Evolutionary conservation across 1,140 invertebrate genomes (phyloP), one percentile per base, ranked within the genome.

Genomic region (Lepeophtheirus salmonis): DNA sequence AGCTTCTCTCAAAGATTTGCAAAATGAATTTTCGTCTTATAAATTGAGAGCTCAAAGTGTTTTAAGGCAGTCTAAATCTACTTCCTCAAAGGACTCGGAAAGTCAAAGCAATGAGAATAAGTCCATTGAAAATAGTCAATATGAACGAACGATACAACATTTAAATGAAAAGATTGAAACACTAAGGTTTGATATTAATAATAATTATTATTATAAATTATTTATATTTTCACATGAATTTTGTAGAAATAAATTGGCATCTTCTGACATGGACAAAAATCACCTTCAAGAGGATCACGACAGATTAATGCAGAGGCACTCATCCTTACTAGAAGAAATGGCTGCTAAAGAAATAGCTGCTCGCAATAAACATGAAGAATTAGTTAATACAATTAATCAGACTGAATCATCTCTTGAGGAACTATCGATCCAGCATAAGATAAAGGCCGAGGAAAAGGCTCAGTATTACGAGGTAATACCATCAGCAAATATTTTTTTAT

Each of bases 241-340:
- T 56, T 56, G 3, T 25, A 22, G 18, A 6, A 56, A 13, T 10
- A 21, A 56, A 16, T 18, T 60, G 3, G 57, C 30, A 3, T 17
- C 49, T 3, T 60, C 49, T 14, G 49, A 51, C 13, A n/a, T 60
- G 57, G 49, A 60, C 21, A 13, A n/a, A 2, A 50, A 16, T 3
- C 48, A 54, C 26, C 2, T 61, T 1, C 59, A 61, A 54, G 59
- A 61, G 26, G 59, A 61, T 56, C 59, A 61, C 54, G 59, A 61
- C 25, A 17, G 59, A 24, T 23, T 61, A 6, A 61, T 61, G 59
- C 41, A 61, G 51, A 52, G 59, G 3, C 51, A 61, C 22, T 61
- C 59, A 2, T 18, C 50, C 25, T 53, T 54, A 20, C 21, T 50
- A 18, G 23, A 21, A 6, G 23, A 50, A 51, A 60, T 50, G 41